These are phyloP conservation scores for Alloscopus bannaensis DNA, from an alignment of 2,888 invertebrate species.

Conservation along the genomic window DNA sequence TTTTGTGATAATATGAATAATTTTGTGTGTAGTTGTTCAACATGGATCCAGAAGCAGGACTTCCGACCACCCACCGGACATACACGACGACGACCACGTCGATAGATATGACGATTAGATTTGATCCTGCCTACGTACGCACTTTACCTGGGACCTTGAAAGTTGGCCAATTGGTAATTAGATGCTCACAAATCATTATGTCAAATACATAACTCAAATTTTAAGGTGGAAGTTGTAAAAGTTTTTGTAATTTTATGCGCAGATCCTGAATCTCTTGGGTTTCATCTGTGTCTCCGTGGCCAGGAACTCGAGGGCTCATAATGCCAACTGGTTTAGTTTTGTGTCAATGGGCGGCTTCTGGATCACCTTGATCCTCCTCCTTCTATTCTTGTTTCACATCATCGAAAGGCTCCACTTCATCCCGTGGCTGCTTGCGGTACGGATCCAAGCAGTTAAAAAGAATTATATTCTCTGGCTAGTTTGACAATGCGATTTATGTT, in stretches of 20 bases:
- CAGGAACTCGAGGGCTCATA: constrained; percentile 77
- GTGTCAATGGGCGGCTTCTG: constrained; percentile 82
- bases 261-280: constrained; percentile 84
- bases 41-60: constrained; percentile 76
- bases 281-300: constrained; percentile 88
- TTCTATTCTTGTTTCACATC: constrained; percentile 89
- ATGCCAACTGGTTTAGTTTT: constrained; percentile 85
- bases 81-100: constrained; percentile 81
- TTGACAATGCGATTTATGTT: neutral
- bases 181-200: constrained; percentile 79
- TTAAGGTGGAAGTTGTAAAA: constrained; percentile 15
- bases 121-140: constrained; percentile 83
- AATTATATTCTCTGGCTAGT: constrained; percentile 23
- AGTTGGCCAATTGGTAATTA: constrained; percentile 75
- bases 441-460: neutral
- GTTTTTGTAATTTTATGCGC: constrained; percentile 73
- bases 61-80: constrained; percentile 86
- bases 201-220: neutral
- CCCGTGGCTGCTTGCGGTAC: constrained; percentile 89
- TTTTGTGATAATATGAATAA: no score
- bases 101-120: constrained; percentile 81
- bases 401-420: constrained; percentile 89
- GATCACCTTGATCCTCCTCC: constrained; percentile 86
- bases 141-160: constrained; percentile 84
- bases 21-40: constrained; percentile 21